A percentile compares a stretch with the other conserved stretches of the same genome.
Evolutionary conservation across 2,797 vertebrate genomes (phyloP).

Genomic region (Morus bassanus): DNA sequence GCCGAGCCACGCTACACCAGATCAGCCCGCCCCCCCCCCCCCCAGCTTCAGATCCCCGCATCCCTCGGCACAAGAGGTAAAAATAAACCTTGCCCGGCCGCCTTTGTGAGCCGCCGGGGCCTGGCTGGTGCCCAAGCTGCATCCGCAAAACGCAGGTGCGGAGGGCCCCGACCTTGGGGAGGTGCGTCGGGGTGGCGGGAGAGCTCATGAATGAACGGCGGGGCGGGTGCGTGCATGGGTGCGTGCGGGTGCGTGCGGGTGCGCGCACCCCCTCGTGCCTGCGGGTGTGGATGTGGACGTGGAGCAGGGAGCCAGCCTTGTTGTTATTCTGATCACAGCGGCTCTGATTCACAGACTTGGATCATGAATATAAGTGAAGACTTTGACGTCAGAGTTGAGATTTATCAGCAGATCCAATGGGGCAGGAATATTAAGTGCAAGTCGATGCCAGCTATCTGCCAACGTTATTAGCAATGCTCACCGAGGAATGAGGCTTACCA

Average conservation of each 20-base stretch:
- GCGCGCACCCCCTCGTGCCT: neutral
- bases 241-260: neutral
- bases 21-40: neutral
- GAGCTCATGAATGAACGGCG: constrained; percentile 44
- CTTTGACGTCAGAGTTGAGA: constrained; percentile 90
- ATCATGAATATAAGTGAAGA: constrained; percentile 85
- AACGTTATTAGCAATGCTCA: constrained; percentile 79
- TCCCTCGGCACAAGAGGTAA: neutral
- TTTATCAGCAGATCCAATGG: constrained; percentile 84
- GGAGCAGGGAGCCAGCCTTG: constrained; percentile 21
- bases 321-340: constrained; percentile 78
- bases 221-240: neutral
- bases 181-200: neutral
- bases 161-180: constrained; percentile 55
- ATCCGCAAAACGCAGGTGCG: neutral
- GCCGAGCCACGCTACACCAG: neutral
- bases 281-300: neutral
- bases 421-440: constrained; percentile 79
- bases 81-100: neutral
- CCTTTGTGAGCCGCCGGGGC: neutral
- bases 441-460: constrained; percentile 75
- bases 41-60: neutral
- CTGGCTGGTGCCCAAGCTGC: constrained; percentile 5
- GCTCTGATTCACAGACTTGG: constrained; percentile 77
- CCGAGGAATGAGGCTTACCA: constrained; percentile 67